These are phyloP conservation scores for Microplitis mediator DNA, from an alignment of 1,140 invertebrate genomes.

Conservation along the genomic window DNA sequence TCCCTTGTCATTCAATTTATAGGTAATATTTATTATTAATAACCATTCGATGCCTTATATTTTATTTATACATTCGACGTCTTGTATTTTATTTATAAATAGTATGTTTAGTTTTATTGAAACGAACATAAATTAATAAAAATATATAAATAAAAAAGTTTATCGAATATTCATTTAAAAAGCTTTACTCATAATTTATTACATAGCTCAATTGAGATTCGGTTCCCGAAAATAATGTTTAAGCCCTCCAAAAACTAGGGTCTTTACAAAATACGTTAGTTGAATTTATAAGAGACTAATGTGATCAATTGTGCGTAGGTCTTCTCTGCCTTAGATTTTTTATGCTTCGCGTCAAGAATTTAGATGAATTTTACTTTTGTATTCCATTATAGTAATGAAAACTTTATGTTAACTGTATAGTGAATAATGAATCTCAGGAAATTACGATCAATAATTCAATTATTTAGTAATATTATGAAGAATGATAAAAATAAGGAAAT, in stretches of 20 bases:
- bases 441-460: too few relatives aligned
- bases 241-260: background rate
- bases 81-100: too few relatives aligned
- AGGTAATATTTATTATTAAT: too few relatives aligned
- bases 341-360: background rate
- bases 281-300: constrained; percentile 18
- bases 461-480: too few relatives aligned
- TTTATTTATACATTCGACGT: too few relatives aligned
- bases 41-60: too few relatives aligned
- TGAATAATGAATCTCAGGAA: too few relatives aligned
- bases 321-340: background rate
- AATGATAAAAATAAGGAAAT: too few relatives aligned
- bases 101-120: too few relatives aligned
- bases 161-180: background rate
- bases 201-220: constrained; percentile 11
- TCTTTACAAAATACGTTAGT: background rate
- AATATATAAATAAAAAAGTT: background rate
- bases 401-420: background rate
- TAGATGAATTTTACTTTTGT: background rate
- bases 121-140: background rate
- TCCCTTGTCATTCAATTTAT: too few relatives aligned
- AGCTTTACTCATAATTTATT: background rate
- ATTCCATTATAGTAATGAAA: background rate
- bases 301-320: constrained; percentile 8
- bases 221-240: constrained; percentile 10